Evolutionary conservation across 2,888 invertebrate genomes (phyloP).

Genomic region (Drosophila acutilabella): DNA sequence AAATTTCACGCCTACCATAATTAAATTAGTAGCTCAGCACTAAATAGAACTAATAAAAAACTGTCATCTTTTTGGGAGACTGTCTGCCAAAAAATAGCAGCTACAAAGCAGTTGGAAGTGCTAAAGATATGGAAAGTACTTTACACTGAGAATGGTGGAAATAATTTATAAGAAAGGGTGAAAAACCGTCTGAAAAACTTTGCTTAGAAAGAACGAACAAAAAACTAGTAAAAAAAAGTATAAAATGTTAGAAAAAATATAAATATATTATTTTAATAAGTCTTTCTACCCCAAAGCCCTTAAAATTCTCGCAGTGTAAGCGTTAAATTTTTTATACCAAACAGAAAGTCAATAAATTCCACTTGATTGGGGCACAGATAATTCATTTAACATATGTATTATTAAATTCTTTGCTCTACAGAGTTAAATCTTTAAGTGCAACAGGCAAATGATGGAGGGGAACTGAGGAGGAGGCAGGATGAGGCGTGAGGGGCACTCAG

Average conservation of each 20-base stretch:
- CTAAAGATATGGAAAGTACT: background rate
- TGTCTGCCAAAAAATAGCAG: background rate
- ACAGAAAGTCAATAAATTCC: background rate
- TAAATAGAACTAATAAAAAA: slow-evolving; percentile 56
- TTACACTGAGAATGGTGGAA: background rate
- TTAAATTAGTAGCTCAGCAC: slow-evolving; percentile 58
- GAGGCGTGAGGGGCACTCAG: background rate
- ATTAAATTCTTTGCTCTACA: too few relatives aligned
- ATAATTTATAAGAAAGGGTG: too few relatives aligned
- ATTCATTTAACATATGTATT: too few relatives aligned
- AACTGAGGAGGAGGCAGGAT: background rate
- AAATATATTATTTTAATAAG: too few relatives aligned
- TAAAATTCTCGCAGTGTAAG: too few relatives aligned
- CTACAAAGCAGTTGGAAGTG: background rate
- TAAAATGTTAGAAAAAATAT: too few relatives aligned
- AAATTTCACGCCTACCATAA: slow-evolving; percentile 53
- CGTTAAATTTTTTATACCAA: background rate
- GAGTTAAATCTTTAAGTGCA: background rate
- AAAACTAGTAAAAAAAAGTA: too few relatives aligned
- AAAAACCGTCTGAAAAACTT: too few relatives aligned
- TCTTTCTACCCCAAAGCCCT: too few relatives aligned
- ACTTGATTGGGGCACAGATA: too few relatives aligned
- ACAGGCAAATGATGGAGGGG: background rate
- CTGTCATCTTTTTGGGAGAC: slow-evolving; percentile 15
- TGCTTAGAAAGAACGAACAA: too few relatives aligned